Evolutionary conservation across 1,140 invertebrate species (phyloP).

Genomic region (Streblospio benedicti): DNA sequence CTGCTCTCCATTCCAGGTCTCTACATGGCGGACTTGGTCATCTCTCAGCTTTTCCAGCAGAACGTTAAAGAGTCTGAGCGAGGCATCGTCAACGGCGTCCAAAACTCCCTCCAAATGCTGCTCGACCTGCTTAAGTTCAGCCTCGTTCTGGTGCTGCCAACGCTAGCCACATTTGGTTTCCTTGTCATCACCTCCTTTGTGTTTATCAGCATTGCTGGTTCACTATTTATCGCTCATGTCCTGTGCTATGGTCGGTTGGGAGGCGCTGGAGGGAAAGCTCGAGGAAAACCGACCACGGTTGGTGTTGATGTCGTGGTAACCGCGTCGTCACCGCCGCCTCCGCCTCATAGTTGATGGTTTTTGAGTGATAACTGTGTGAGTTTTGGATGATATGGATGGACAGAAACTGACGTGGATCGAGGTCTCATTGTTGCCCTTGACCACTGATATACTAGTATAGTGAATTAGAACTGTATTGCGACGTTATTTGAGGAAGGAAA

Average conservation of each 20-base stretch:
- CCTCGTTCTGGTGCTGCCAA: constrained; percentile 48
- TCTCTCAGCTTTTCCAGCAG: constrained; percentile 56
- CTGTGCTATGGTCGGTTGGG: neutral
- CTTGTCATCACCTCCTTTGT: constrained; percentile 47
- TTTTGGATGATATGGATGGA: too few species aligned
- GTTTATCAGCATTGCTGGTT: constrained; percentile 42
- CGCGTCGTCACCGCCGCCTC: too few species aligned
- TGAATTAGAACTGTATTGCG: too few species aligned
- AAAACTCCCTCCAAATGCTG: constrained; percentile 51
- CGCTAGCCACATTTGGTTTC: constrained; percentile 45
- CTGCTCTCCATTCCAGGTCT: constrained; percentile 47
- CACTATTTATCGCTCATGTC: constrained; percentile 24
- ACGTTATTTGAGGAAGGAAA: too few species aligned
- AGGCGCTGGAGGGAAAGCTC: neutral
- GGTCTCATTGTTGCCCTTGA: too few species aligned
- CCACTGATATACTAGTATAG: too few species aligned
- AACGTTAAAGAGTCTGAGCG: constrained; percentile 49
- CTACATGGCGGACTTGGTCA: constrained; percentile 55
- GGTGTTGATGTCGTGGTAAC: too few species aligned
- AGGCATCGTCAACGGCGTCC: constrained; percentile 54
- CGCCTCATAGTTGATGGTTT: too few species aligned
- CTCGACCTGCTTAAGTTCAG: constrained; percentile 53
- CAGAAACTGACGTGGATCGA: too few species aligned
- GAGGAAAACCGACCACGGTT: too few species aligned
- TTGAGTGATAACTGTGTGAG: too few species aligned